phyloP scores from a whole-genome alignment of 2,113 vertebrate species.

The Sinocyclocheilus anophthalmus region DNA sequence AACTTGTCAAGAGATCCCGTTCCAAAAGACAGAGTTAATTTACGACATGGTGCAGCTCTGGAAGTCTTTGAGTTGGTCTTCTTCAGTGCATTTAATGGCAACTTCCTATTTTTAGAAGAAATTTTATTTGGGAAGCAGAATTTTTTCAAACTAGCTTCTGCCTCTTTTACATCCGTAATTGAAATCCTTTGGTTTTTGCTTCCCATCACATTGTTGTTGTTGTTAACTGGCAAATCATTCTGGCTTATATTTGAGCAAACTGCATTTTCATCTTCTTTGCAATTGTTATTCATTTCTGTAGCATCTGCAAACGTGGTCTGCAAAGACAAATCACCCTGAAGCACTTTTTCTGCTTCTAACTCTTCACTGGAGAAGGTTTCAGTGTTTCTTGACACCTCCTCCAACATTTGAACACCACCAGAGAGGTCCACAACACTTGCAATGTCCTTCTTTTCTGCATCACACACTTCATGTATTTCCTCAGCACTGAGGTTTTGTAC shows the following conservation, averaged over 20 bases:
- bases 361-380: background rate
- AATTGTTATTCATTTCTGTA: slow-evolving; percentile 4
- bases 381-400: background rate
- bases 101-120: slow-evolving; percentile 61
- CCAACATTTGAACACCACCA: slow-evolving; percentile 26
- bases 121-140: slow-evolving; percentile 7
- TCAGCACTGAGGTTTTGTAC: background rate
- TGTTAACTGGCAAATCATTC: background rate
- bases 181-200: slow-evolving; percentile 18
- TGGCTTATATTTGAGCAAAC: background rate
- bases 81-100: slow-evolving; percentile 48
- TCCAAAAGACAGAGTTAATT: slow-evolving; percentile 71
- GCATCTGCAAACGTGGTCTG: background rate
- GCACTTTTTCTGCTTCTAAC: slow-evolving; percentile 8
- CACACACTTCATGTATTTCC: slow-evolving; percentile 2
- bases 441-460: slow-evolving; percentile 25
- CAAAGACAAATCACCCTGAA: slow-evolving; percentile 3
- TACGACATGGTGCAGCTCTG: slow-evolving; percentile 56
- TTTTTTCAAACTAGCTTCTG: slow-evolving; percentile 37
- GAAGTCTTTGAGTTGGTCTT: slow-evolving; percentile 58
- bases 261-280: background rate
- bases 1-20: slow-evolving; percentile 88
- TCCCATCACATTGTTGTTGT: background rate
- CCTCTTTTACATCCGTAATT: background rate
- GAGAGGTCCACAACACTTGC: background rate